phyloP scores from a whole-genome alignment of 2,888 invertebrate genomes.

The Smittia aterrima region DNA sequence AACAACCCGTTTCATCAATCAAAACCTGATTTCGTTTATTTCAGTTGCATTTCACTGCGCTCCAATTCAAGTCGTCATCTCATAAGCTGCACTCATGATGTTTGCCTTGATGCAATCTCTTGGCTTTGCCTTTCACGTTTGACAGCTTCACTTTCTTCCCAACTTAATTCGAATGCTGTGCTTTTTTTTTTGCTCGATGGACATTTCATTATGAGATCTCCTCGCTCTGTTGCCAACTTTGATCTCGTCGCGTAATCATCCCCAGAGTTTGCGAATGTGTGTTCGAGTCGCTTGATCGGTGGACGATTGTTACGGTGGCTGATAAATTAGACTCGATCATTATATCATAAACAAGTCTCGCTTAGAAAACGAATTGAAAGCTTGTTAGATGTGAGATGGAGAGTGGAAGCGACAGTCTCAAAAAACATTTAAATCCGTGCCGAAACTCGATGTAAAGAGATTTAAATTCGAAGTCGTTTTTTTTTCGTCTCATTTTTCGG shows the following conservation, averaged over 20 bases:
- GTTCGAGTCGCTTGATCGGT: not conserved
- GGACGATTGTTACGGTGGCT: slow-evolving; percentile 8
- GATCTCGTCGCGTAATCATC: not conserved
- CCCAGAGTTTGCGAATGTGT: not conserved
- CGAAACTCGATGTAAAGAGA: not conserved
- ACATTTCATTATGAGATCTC: too few species aligned
- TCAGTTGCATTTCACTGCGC: not conserved
- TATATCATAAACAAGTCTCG: slow-evolving; percentile 17
- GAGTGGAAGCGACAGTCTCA: not conserved
- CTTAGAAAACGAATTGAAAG: not conserved
- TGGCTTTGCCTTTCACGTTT: not conserved
- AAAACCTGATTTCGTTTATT: not conserved
- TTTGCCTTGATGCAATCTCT: too few species aligned
- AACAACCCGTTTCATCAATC: slow-evolving; percentile 9
- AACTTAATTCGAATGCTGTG: too few species aligned
- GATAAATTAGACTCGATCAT: slow-evolving; percentile 20
- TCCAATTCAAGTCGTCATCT: too few species aligned
- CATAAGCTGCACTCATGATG: too few species aligned
- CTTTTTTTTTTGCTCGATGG: too few species aligned
- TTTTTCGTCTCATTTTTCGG: not conserved
- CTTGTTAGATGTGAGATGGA: not conserved
- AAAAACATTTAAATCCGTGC: not conserved
- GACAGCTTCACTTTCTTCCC: not conserved
- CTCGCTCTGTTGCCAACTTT: slow-evolving; percentile 10
- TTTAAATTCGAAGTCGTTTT: not conserved